Conservation (phyloP, 2,113 vertebrate species). For the Struthio camelus region DNA sequence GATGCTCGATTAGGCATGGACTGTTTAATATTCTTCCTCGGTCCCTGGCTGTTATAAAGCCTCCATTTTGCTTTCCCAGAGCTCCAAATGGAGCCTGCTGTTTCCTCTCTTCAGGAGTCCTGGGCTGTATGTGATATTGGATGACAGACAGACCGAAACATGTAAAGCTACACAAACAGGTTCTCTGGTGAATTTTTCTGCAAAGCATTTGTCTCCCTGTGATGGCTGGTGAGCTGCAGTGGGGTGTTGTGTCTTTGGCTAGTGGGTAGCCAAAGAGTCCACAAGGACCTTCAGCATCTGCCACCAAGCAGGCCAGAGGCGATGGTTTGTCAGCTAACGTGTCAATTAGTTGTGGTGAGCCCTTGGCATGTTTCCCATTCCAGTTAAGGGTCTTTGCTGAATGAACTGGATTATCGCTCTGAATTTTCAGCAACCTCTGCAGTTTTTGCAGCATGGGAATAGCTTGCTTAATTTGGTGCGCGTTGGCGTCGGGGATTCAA, state of each 20-base stretch:
- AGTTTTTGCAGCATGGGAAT: not conserved
- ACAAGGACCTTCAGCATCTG: not conserved
- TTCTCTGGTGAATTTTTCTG: not conserved
- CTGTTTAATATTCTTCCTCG: slow-evolving; percentile 54
- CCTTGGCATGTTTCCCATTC: not conserved
- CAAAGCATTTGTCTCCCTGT: not conserved
- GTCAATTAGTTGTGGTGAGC: not conserved
- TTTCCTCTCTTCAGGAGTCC: not conserved
- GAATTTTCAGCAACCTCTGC: not conserved
- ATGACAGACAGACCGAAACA: not conserved
- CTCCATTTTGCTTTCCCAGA: slow-evolving; percentile 45
- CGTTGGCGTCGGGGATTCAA: accelerated
- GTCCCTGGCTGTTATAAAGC: not conserved
- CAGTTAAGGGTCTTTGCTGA: not conserved
- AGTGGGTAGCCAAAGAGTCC: not conserved
- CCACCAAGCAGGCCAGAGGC: not conserved
- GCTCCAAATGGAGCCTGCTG: slow-evolving; percentile 8
- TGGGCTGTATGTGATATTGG: not conserved
- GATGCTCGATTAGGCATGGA: slow-evolving; percentile 56
- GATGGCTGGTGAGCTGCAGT: not conserved
- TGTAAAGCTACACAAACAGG: not conserved
- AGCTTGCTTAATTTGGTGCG: not conserved
- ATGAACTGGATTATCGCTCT: not conserved
- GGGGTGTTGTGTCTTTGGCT: not conserved
- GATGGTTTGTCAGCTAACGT: not conserved